phyloP scores from a whole-genome alignment of 2,113 vertebrate genomes.

The Mobula birostris region DNA sequence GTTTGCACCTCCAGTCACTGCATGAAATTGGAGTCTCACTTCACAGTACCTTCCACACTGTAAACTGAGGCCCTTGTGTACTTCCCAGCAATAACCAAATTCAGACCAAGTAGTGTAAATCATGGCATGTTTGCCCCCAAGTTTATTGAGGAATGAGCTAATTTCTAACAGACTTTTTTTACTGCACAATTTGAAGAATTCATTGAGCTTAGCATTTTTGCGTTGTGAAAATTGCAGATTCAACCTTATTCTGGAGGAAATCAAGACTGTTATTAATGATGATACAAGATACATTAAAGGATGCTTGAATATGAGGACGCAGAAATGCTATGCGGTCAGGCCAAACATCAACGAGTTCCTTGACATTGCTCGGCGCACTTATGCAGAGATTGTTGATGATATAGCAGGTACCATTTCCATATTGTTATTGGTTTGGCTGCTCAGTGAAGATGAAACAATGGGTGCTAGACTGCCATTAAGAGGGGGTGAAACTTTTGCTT shows the following conservation, averaged over 20 bases:
- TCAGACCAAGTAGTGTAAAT: too few species aligned
- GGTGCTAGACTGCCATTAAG: too few species aligned
- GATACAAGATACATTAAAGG: constrained; percentile 80
- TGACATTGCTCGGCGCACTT: constrained; percentile 83
- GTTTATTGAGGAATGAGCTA: neutral
- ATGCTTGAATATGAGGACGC: constrained; percentile 85
- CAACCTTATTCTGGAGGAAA: constrained; percentile 77
- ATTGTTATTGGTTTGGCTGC: neutral
- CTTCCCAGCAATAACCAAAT: neutral
- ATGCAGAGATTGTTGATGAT: constrained; percentile 94
- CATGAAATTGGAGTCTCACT: neutral
- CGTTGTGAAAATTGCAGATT: constrained; percentile 61
- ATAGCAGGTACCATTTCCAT: constrained; percentile 71
- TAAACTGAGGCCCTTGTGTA: neutral
- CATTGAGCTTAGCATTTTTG: neutral
- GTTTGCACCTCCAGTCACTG: neutral
- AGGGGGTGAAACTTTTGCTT: too few species aligned
- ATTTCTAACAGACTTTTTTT: neutral
- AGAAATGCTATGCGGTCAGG: constrained; percentile 93
- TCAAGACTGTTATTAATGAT: constrained; percentile 84
- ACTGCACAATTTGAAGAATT: neutral
- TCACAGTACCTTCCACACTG: too few species aligned
- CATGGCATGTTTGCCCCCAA: neutral
- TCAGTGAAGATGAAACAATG: neutral
- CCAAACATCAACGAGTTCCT: constrained; percentile 88